These are phyloP conservation scores for Rousettus madagascariensis DNA, from an alignment of 2,797 vertebrate species.

Conservation along the genomic window DNA sequence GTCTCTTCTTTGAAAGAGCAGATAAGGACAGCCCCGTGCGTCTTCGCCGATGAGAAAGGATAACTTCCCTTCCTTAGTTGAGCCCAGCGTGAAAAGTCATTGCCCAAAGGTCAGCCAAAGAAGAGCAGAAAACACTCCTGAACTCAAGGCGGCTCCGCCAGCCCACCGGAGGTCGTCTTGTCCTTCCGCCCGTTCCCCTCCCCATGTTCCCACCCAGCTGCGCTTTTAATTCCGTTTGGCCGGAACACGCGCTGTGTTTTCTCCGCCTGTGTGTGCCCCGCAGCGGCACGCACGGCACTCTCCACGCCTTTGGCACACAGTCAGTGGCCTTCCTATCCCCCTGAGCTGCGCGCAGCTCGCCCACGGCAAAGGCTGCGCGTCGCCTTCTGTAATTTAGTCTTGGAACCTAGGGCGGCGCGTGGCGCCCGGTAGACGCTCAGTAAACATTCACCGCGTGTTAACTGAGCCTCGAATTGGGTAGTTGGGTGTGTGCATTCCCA, in stretches of 20 bases:
- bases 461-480: background rate
- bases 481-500: background rate
- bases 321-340: background rate
- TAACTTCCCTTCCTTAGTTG: background rate
- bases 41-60: background rate
- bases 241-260: background rate
- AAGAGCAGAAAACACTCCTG: background rate
- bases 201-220: background rate
- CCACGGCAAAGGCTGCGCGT: background rate
- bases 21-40: background rate
- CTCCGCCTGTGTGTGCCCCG: background rate
- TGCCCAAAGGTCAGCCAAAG: background rate
- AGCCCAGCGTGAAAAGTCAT: background rate
- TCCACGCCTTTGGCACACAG: background rate
- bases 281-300: rapidly evolving
- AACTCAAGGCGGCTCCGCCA: background rate
- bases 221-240: background rate
- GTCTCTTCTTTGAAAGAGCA: background rate
- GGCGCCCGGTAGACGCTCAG: background rate
- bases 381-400: background rate
- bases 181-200: background rate
- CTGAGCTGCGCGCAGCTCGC: background rate
- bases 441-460: background rate
- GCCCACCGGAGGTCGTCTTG: background rate
- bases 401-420: background rate